These are phyloP conservation scores for Dipodomys spectabilis DNA, from an alignment of 2,113 vertebrate genomes.

Conservation along the genomic window DNA sequence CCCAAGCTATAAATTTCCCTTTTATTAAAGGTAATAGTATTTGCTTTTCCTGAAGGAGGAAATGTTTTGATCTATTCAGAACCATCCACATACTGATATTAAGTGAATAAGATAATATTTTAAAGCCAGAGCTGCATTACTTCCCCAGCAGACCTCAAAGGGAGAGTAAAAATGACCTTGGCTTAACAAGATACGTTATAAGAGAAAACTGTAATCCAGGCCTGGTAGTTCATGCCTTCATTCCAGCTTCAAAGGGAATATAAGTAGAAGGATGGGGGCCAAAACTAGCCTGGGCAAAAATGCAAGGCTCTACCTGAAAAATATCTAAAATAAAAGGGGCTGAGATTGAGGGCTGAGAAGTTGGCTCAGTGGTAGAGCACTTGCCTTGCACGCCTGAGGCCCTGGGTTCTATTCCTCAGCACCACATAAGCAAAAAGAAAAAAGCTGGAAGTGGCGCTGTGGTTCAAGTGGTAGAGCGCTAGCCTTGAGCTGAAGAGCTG, in stretches of 20 bases:
- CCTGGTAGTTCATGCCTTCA: neutral
- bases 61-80: slow-evolving; percentile 13
- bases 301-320: neutral
- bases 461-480: too few species aligned
- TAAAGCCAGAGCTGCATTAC: neutral
- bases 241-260: too few species aligned
- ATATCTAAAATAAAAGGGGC: too few species aligned
- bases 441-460: too few species aligned
- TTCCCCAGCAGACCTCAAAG: neutral
- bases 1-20: too few species aligned
- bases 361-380: too few species aligned
- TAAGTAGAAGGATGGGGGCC: neutral
- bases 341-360: too few species aligned
- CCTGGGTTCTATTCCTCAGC: too few species aligned
- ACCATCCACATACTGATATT: neutral
- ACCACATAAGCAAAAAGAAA: too few species aligned
- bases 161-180: neutral
- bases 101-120: slow-evolving; percentile 16
- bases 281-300: neutral
- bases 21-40: neutral
- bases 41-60: slow-evolving; percentile 10
- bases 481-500: too few species aligned
- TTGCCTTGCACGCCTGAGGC: too few species aligned
- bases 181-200: neutral
- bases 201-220: neutral